Conservation (phyloP, 2,113 vertebrate species). For the Poecilia latipinna region DNA sequence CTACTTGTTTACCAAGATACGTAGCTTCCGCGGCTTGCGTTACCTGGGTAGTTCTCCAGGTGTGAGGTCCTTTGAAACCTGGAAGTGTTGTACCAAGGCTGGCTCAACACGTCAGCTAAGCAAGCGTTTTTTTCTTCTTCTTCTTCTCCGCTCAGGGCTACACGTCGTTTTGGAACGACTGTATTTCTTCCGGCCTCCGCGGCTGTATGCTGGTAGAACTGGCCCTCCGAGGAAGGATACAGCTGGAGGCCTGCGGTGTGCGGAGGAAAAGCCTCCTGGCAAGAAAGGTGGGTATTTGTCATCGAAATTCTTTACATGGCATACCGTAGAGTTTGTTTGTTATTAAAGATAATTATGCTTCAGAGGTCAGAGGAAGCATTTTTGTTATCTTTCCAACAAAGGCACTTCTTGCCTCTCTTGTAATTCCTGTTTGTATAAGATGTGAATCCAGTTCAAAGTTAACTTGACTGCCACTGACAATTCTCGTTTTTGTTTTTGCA, state of each 20-base stretch:
- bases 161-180: constrained; percentile 99
- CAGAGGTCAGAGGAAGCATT: background rate
- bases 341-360: background rate
- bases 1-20: background rate
- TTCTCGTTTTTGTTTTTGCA: constrained; percentile 35
- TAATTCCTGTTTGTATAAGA: constrained; percentile 36
- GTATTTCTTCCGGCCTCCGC: constrained; percentile 96
- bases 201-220: constrained; percentile 98
- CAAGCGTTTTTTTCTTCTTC: constrained; percentile 4
- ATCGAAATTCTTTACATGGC: too few species aligned
- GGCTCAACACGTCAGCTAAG: constrained; percentile 64
- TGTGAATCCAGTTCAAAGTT: background rate
- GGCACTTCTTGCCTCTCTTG: background rate
- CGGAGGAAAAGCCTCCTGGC: constrained; percentile 94
- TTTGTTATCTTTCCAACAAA: background rate
- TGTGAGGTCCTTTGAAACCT: constrained; percentile 12
- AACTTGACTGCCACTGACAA: background rate
- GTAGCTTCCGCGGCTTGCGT: background rate
- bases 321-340: background rate
- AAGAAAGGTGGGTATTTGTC: constrained; percentile 86
- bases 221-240: constrained; percentile 90
- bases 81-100: background rate
- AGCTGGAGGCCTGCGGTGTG: constrained; percentile 95
- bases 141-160: constrained; percentile 84
- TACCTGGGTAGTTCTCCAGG: constrained; percentile 7